Conservation (phyloP, 2,113 vertebrate species). For the Tachysurus fulvidraco region DNA sequence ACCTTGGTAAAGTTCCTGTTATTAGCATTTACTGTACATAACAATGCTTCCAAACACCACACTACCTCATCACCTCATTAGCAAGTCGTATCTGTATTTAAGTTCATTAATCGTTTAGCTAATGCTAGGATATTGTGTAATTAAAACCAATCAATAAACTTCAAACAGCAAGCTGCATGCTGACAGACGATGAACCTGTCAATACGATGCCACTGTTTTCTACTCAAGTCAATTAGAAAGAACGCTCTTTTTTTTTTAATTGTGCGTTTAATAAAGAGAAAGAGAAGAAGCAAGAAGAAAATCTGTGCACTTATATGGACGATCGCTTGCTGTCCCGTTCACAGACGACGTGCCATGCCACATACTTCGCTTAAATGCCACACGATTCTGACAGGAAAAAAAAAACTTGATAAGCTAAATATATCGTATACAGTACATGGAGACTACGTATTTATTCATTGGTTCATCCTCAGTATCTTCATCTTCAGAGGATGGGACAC, state of each 20-base stretch:
- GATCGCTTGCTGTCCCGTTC: background rate
- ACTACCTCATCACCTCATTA: background rate
- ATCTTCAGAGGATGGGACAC: background rate
- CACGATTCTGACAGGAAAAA: too few relatives aligned
- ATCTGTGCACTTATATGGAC: background rate
- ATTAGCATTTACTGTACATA: background rate
- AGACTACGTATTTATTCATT: too few relatives aligned
- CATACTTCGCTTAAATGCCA: too few relatives aligned
- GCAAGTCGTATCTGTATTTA: background rate
- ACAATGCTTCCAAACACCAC: background rate
- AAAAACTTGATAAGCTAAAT: too few relatives aligned
- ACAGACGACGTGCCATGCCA: too few relatives aligned
- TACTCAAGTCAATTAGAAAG: too few relatives aligned
- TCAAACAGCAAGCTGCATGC: background rate
- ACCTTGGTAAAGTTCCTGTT: background rate
- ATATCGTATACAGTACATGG: too few relatives aligned
- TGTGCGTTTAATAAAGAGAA: background rate
- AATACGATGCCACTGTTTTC: background rate
- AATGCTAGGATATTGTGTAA: background rate
- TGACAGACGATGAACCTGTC: background rate
- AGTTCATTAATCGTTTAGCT: background rate
- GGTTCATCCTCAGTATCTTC: background rate
- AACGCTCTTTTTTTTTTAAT: background rate
- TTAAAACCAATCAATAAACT: background rate
- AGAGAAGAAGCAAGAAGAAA: background rate